Base-by-base conservation (phyloP, 64 coral and sea anemone genomes). In the Montipora capricornis region DNA sequence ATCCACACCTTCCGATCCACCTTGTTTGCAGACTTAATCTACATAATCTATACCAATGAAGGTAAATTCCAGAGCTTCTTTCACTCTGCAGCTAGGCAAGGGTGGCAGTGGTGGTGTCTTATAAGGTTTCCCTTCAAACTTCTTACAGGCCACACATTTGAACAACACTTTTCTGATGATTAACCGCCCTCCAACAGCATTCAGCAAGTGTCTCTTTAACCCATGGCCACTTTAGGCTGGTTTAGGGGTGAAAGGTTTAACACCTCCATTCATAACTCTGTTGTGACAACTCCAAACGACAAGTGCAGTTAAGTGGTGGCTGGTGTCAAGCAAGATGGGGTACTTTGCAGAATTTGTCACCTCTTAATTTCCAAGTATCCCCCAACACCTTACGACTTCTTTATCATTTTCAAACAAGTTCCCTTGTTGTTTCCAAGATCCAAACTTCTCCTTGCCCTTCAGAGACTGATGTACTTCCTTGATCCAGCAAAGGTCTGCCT, bases 111-210 rank as follows among this genome's bases (percentile, higher is more conserved):
- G 53, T 79, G 82, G 52, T 3, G 69, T 58, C 83, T 77, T 76
- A 24, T 81, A 94, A 24, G 83, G 80, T 67, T 83, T 89, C 45
- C 82, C 82, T 88, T 91, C 82, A 76, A 87, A 78, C 80, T 75
- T 91, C 76, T 64, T 79, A 60, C 89, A 91, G 44, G 24, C 80
- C 8, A 73, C 49, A 55, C 94, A 95, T 44, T 74, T 69, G 17
- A 82, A 49, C 78, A 95, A 20, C 24, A 95, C 20, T 4, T 47
- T 58, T 52, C 80, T 90, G 45, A 95, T 44, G 14, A 68, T 9
- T 8, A 87, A 67, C 11, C 76, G 16, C 5, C 88, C 82, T 37
- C 29, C 73, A 57, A 79, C 46, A 79, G 68, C 78, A 11, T 44
- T 80, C 82, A 12, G 73, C 78, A 6, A 95, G 88, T 64, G 93